Evolutionary conservation across 2,888 invertebrate species (phyloP).

Genomic region (Colletes collaris): DNA sequence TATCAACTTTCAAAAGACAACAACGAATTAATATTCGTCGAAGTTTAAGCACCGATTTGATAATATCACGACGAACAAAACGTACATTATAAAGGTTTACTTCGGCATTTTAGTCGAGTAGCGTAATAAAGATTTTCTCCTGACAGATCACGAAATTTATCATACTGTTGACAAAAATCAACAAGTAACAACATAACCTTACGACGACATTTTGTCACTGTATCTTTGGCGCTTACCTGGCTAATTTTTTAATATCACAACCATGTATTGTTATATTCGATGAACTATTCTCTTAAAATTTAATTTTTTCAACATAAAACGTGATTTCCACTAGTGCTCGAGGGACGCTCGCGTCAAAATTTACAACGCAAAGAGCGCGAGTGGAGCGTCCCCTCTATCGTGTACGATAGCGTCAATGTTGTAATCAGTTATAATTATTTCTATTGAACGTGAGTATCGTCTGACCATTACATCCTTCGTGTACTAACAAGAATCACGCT

Average conservation of each 20-base stretch:
- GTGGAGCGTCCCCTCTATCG: too few relatives aligned
- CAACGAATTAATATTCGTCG: background rate
- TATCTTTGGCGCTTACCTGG: constrained; percentile 19
- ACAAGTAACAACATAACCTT: constrained; percentile 58
- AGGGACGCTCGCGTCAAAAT: too few relatives aligned
- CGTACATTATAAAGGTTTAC: background rate
- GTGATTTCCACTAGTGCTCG: too few relatives aligned
- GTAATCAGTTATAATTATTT: too few relatives aligned
- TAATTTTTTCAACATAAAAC: constrained; percentile 31
- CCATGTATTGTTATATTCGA: constrained; percentile 12
- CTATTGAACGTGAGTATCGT: too few relatives aligned
- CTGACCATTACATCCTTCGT: too few relatives aligned
- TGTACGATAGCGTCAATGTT: too few relatives aligned
- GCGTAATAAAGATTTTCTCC: background rate
- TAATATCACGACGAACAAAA: background rate
- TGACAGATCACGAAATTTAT: constrained; percentile 15
- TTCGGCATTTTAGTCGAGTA: background rate
- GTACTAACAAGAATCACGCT: too few relatives aligned
- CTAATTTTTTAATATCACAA: constrained; percentile 16
- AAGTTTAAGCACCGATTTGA: background rate
- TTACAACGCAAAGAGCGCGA: too few relatives aligned
- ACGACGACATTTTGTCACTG: constrained; percentile 23
- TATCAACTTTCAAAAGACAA: constrained; percentile 1
- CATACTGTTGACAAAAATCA: constrained; percentile 37
- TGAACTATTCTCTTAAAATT: background rate